Conservation (phyloP, 2,797 vertebrate genomes). For the Cossypha niveicapilla region DNA sequence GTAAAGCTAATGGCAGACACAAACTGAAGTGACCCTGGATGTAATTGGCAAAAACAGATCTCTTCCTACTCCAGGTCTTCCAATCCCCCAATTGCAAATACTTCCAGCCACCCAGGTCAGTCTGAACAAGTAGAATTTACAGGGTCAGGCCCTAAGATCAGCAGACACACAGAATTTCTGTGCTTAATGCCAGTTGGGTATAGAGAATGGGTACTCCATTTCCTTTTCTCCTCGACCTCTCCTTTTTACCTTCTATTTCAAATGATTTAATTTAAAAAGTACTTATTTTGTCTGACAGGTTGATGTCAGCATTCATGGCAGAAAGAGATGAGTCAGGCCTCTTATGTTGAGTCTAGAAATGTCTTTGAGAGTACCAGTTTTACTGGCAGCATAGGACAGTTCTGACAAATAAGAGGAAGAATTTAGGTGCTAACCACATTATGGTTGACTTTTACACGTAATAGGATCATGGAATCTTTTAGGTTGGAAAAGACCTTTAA, state of each 20-base stretch:
- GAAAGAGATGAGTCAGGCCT: background rate
- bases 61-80: background rate
- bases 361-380: background rate
- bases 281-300: background rate
- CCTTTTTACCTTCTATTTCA: background rate
- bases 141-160: background rate
- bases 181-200: background rate
- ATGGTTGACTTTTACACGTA: background rate
- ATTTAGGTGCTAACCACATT: background rate
- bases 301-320: background rate
- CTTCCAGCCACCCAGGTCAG: background rate
- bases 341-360: background rate
- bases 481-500: background rate
- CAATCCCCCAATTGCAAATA: background rate
- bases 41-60: background rate
- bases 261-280: background rate
- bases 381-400: background rate
- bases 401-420: background rate
- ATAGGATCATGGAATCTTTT: background rate
- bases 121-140: background rate
- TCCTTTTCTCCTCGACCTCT: background rate
- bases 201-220: background rate
- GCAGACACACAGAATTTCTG: background rate
- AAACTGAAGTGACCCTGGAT: background rate
- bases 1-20: conserved; percentile 7